These are phyloP conservation scores for Galemys pyrenaicus DNA, from an alignment of 2,113 vertebrate species.

Conservation along the genomic window DNA sequence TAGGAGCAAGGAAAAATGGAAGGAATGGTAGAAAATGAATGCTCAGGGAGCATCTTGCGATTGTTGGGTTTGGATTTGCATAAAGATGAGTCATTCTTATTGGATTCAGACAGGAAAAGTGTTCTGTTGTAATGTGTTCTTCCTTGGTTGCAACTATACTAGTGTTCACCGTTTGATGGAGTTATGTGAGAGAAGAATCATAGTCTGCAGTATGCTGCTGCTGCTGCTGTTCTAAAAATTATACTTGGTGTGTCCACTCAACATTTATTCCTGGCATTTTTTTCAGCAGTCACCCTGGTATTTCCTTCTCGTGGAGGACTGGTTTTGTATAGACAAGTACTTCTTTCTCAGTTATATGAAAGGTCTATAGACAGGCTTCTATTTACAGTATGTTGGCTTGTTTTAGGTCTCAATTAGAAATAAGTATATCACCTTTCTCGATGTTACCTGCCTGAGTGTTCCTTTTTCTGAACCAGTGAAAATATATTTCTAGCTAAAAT, in stretches of 20 bases:
- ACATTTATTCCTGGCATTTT: not conserved
- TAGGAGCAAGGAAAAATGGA: not conserved
- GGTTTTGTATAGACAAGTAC: not conserved
- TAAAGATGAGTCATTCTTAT: not conserved
- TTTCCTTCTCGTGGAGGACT: not conserved
- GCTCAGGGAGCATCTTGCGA: not conserved
- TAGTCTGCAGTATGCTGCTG: not conserved
- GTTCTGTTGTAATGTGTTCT: slow-evolving; percentile 16
- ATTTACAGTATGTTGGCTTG: not conserved
- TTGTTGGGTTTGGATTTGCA: not conserved
- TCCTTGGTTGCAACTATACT: not conserved
- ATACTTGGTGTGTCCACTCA: not conserved
- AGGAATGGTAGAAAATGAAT: not conserved
- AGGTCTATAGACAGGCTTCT: not conserved
- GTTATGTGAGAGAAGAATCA: not conserved
- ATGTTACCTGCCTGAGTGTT: not conserved
- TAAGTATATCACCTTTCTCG: not conserved
- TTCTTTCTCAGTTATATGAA: not conserved
- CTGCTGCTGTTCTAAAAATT: not conserved
- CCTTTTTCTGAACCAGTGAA: not conserved
- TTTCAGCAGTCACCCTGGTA: not conserved
- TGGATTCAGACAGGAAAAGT: not conserved
- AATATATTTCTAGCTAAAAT: not conserved
- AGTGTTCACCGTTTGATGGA: not conserved
- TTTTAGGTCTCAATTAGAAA: not conserved